phyloP scores from a whole-genome alignment of 2,113 vertebrate species.

The Dendropsophus ebraccatus region DNA sequence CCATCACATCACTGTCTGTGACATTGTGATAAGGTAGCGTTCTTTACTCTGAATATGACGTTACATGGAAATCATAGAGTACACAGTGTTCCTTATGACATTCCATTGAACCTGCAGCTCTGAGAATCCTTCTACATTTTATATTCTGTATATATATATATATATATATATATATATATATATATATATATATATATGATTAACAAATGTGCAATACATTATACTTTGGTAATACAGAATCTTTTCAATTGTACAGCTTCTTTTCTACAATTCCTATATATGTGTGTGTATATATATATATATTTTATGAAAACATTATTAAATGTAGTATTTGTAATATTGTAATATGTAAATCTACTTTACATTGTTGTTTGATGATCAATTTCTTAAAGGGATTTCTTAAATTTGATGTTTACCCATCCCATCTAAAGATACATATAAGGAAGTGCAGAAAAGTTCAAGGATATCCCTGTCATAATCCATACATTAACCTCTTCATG shows the following conservation, averaged over 20 bases:
- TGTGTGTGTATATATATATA: no score
- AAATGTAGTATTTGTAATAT: no score
- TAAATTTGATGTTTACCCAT: no score
- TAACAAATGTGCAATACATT: not conserved
- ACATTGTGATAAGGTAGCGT: conserved; percentile 35
- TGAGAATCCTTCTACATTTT: not conserved
- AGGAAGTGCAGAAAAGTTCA: no score
- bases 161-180: not conserved
- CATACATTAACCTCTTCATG: no score
- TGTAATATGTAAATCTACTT: no score
- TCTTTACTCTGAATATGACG: not conserved
- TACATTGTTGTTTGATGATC: not conserved
- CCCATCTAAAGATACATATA: no score
- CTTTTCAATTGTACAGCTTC: not conserved
- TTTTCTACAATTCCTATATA: not conserved
- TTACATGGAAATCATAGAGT: conserved; percentile 3
- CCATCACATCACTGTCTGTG: conserved; percentile 43
- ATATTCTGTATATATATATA: not conserved
- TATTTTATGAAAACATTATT: not conserved
- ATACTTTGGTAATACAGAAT: not conserved
- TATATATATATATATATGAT: not conserved
- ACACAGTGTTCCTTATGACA: not conserved
- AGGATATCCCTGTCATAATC: no score
- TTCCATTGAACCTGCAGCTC: conserved; percentile 11
- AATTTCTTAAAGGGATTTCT: no score